A percentile compares a stretch with the other conserved stretches of the same genome.
Evolutionary conservation across 2,888 invertebrate species (phyloP).

Genomic region (Agrochola circellaris): DNA sequence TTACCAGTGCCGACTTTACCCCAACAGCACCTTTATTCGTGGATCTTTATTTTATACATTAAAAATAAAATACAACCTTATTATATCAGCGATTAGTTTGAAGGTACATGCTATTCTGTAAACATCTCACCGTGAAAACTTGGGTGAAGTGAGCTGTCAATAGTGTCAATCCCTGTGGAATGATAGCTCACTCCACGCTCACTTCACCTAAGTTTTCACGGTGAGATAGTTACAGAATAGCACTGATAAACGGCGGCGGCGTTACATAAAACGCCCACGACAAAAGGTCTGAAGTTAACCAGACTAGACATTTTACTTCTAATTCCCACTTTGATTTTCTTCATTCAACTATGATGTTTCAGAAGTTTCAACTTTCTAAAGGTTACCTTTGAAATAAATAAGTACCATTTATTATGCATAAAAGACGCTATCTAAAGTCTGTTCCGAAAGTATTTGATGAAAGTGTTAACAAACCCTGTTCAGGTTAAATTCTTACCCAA

Average conservation of each 20-base stretch:
- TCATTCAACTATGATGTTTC: constrained; percentile 10
- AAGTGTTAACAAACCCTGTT: background rate
- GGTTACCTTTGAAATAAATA: constrained; percentile 19
- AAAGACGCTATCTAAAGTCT: background rate
- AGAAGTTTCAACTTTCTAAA: constrained; percentile 11
- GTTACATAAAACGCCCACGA: background rate
- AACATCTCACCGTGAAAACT: too few species aligned
- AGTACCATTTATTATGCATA: background rate
- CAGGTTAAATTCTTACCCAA: background rate
- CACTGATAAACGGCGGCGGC: too few species aligned
- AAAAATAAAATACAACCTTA: background rate
- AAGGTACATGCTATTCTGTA: too few species aligned
- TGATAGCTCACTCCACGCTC: too few species aligned
- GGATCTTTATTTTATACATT: too few species aligned
- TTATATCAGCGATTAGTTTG: background rate
- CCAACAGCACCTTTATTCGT: too few species aligned
- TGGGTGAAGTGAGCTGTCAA: too few species aligned
- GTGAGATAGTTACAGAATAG: too few species aligned
- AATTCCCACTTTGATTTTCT: background rate
- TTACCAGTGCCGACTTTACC: too few species aligned
- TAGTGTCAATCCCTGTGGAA: too few species aligned
- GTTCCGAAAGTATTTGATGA: background rate
- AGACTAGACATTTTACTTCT: background rate
- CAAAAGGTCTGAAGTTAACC: background rate
- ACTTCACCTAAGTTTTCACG: too few species aligned